Evolutionary conservation across 2,888 invertebrate genomes (phyloP), one percentile per base, ranked within the genome.

Genomic region (Omphaloscelis lunosa): DNA sequence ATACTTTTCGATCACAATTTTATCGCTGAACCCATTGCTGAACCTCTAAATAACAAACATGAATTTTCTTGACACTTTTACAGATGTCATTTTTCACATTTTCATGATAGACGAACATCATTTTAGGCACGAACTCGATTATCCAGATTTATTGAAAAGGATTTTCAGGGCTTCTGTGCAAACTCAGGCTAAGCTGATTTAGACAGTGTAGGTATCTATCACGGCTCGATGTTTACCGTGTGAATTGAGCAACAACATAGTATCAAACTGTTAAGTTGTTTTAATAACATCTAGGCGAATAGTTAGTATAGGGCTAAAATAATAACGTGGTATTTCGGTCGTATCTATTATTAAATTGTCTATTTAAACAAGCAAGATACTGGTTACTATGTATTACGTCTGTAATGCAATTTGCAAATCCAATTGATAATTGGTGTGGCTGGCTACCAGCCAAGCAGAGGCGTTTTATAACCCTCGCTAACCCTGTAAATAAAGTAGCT

Each of bases 391-490:
- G 74, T 83, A 59, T 61, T 41, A 58, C 29, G 45, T 73, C 39
- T 66, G 66, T 58, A 63, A 66, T 81, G 63, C 73, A 78, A 84
- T 81, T 86, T 84, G 75, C 53, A 48, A 76, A 81, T 63, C 23
- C 65, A 63, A 80, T 83, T 78, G 68, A 86, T 78, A 83, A 82
- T 82, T 80, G 72, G 45, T 71, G 56, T 34, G 58, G 17, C 66
- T 86, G 89, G 86, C 88, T 69, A 6, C 0, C 20, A 59, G 88
- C 88, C 86, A 88, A 80, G 27, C 58, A 7, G 67, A 73, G 70
- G 67, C 79, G 66, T 84, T 79, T 79, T 84, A 77, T 86, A 78
- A 68, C 74, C 70, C 70, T 75, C 66, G 70, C 23, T 72, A 78
- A 65, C 63, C 20, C 74, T 72, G 73, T 72, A 77, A 76, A 79